phyloP scores from a whole-genome alignment of 2,797 vertebrate genomes.

The Myotis daubentonii region DNA sequence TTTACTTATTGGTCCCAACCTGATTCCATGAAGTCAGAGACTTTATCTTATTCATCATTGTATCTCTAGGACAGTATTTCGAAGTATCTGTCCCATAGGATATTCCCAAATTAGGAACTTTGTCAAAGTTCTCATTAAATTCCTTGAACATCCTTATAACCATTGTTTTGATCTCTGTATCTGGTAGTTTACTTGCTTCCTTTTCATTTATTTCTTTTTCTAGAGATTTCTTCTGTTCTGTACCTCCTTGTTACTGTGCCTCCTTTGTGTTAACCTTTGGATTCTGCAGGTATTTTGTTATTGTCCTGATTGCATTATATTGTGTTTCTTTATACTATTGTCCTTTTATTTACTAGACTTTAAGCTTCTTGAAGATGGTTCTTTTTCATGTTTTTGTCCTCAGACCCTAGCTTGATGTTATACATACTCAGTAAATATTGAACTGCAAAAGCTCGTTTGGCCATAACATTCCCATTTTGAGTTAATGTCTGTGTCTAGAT shows the following conservation, averaged over 20 bases:
- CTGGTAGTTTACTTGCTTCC: too few relatives aligned
- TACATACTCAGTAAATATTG: not conserved
- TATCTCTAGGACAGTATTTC: not conserved
- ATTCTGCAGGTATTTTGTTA: not conserved
- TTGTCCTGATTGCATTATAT: not conserved
- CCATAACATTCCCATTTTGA: not conserved
- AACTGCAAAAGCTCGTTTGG: not conserved
- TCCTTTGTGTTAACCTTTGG: conserved; percentile 23
- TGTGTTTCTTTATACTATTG: not conserved
- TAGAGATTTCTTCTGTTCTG: not conserved
- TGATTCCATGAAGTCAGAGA: not conserved
- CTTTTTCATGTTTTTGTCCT: not conserved
- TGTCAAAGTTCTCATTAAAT: not conserved
- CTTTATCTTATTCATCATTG: not conserved
- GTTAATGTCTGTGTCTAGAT: not conserved
- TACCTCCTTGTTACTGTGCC: not conserved
- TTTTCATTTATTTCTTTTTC: too few relatives aligned
- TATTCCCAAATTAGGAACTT: not conserved
- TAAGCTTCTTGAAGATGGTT: not conserved
- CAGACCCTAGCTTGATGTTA: not conserved
- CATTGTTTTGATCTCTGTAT: too few relatives aligned
- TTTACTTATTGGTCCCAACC: not conserved
- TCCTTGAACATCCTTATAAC: too few relatives aligned
- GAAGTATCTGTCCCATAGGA: not conserved
- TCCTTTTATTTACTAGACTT: not conserved